Evolutionary conservation across 2,888 invertebrate genomes (phyloP), one percentile per base, ranked within the genome.

Genomic region (Flabesymbios commensalis): DNA sequence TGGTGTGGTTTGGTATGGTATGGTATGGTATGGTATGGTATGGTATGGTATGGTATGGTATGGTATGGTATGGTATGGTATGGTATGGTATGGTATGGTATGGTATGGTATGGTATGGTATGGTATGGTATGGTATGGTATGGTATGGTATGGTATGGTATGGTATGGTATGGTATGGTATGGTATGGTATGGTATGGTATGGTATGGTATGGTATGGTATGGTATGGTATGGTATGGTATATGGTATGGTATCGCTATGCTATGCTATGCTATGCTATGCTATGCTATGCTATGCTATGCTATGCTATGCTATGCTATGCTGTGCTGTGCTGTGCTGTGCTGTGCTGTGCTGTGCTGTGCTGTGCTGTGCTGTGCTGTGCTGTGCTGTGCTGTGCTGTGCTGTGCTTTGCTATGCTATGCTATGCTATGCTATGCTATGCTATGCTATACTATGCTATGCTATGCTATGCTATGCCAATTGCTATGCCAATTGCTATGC

Each of bases 281-380:
- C 28, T 47, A 47, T 19, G 45, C 26, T 47, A 47, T 56, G 56
- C 31, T 56, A 56, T 47, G 47, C 31, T 56, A 56, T 56, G 56
- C 4, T 56, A 26, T 56, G 47, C 31, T 56, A 56, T 56, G 56
- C 31, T 56, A 56, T 47, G 56, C 31, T 56, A 56, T 56, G 56
- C 31, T 47, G 47, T 56, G 56, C 31, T 47, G 28, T 47, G 56
- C 22, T 56, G 29, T 47, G 56, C 31, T 56, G 28, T 56, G 56
- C 31, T 56, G 47, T 47, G 56, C 31, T 56, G 47, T 48, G 47
- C 31, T 56, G 47, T 56, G 56, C 31, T 56, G 47, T 47, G 56
- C 31, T 56, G 47, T 47, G 56, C 31, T 56, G 47, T 56, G 56
- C 31, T 47, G 47, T 56, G 56, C 31, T 47, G 47, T 56, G 55